Conservation (phyloP, 2,797 vertebrate species). For the Sebastolobus altivelis region DNA sequence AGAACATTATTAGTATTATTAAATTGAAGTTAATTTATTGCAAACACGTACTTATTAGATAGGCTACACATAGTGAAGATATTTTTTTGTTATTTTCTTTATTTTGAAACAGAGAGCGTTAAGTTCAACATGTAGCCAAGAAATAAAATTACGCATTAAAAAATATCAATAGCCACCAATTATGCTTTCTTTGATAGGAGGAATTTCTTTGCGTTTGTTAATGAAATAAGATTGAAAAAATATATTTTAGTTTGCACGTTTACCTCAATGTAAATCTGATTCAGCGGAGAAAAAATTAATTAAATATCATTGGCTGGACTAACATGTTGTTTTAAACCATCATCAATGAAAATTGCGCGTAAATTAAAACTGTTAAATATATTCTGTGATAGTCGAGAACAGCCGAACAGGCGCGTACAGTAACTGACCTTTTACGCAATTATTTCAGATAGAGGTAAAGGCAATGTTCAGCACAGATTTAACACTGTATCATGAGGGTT, state of each 20-base stretch:
- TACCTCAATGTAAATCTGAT: background rate
- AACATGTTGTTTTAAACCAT: background rate
- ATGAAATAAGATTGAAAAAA: background rate
- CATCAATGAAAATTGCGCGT: background rate
- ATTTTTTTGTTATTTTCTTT: background rate
- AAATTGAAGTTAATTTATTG: background rate
- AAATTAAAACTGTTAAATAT: background rate
- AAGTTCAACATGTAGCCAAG: background rate
- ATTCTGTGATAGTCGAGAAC: background rate
- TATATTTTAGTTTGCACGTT: background rate
- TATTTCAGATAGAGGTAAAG: background rate
- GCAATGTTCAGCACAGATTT: background rate
- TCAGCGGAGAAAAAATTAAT: background rate
- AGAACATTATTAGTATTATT: background rate
- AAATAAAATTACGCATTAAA: background rate
- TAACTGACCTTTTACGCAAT: background rate
- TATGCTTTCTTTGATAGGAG: background rate
- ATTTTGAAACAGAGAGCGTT: background rate
- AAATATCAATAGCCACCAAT: background rate
- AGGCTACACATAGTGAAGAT: no score
- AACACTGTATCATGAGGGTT: background rate
- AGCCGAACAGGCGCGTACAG: background rate
- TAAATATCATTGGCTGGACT: background rate
- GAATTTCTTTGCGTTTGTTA: background rate
- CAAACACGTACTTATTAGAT: background rate